Conservation (phyloP, 2,113 vertebrate species). For the Macquaria australasica region DNA sequence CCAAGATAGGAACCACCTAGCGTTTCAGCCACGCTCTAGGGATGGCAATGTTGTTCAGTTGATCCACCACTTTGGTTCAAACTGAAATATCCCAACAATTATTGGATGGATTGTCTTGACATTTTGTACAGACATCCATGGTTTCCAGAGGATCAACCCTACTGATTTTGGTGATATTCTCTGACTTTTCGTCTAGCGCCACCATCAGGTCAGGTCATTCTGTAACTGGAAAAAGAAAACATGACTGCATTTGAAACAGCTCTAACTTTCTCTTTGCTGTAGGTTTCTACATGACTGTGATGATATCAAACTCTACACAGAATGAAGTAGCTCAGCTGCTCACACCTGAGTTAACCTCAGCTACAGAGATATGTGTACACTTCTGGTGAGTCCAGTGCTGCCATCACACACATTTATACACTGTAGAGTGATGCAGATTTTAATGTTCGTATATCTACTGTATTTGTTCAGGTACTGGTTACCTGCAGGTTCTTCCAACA, state of each 20-base stretch:
- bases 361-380: constrained; percentile 74
- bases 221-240: background rate
- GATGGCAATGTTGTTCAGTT: too few relatives aligned
- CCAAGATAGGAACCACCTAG: background rate
- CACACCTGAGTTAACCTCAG: constrained; percentile 60
- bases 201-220: too few relatives aligned
- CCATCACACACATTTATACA: background rate
- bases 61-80: background rate
- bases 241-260: background rate
- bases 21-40: too few relatives aligned
- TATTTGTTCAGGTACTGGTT: constrained; percentile 80
- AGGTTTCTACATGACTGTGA: constrained; percentile 81
- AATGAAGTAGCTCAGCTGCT: constrained; percentile 70
- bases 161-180: too few relatives aligned
- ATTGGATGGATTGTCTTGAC: too few relatives aligned
- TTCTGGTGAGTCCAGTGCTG: constrained; percentile 80
- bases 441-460: background rate
- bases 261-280: background rate
- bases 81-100: background rate
- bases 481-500: constrained; percentile 49
- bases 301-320: constrained; percentile 25
- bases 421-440: background rate
- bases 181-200: too few relatives aligned
- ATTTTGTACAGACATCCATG: too few relatives aligned
- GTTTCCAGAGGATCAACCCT: too few relatives aligned